Evolutionary conservation across 2,113 vertebrate species (phyloP).

Genomic region (Tupaia tana): DNA sequence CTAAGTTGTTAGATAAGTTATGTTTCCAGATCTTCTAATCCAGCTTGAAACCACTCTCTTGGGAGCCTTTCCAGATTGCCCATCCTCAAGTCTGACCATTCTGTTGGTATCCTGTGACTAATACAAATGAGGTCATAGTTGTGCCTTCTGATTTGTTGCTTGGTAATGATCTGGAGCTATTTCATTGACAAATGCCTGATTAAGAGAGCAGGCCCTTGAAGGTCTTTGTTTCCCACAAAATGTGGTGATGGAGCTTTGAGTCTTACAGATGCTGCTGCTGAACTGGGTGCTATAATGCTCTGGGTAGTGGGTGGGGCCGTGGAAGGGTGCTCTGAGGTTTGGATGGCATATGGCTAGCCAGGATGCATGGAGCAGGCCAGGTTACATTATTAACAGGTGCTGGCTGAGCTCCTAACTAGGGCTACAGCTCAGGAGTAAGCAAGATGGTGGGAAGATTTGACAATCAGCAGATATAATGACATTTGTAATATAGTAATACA

Average conservation of each 20-base stretch:
- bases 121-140: too few species aligned
- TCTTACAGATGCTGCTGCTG: neutral
- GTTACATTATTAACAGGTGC: neutral
- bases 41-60: neutral
- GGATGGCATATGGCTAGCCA: too few species aligned
- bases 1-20: neutral
- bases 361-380: neutral
- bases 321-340: fast-evolving
- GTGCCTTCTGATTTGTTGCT: neutral
- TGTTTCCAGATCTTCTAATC: neutral
- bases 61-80: neutral
- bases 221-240: neutral
- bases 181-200: neutral
- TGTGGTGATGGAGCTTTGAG: neutral
- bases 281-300: neutral
- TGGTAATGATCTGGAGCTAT: neutral
- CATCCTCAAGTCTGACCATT: neutral
- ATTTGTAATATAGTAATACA: too few species aligned
- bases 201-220: neutral
- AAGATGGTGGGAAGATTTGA: neutral
- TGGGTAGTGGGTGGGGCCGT: fast-evolving
- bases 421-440: neutral
- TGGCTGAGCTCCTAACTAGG: fast-evolving
- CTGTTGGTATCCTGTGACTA: neutral
- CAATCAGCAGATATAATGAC: neutral